phyloP scores from a whole-genome alignment of 2,888 invertebrate species.

The Xylota sylvarum region DNA sequence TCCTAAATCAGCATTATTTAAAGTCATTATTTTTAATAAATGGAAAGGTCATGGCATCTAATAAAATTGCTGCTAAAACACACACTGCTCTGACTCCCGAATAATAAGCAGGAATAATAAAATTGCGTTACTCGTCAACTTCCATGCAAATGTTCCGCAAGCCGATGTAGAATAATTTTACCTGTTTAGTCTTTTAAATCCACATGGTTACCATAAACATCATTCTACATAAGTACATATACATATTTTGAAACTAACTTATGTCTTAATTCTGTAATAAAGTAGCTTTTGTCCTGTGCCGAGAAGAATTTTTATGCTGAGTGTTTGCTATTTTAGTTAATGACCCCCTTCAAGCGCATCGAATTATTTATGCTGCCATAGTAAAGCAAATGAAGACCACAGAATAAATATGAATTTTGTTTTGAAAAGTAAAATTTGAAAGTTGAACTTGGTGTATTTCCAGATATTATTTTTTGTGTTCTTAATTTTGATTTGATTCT shows the following conservation, averaged over 20 bases:
- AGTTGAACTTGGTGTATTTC: background rate
- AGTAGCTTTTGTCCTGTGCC: background rate
- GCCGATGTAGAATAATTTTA: background rate
- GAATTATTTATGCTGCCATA: background rate
- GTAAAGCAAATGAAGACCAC: background rate
- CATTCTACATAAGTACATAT: background rate
- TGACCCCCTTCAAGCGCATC: background rate
- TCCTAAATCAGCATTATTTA: too few relatives aligned
- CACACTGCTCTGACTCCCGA: too few relatives aligned
- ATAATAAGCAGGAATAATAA: background rate
- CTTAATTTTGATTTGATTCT: too few relatives aligned
- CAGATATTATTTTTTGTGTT: too few relatives aligned
- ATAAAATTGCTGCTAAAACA: too few relatives aligned
- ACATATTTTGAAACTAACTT: background rate
- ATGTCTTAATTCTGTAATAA: background rate
- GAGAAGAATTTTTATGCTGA: background rate
- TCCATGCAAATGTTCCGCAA: background rate
- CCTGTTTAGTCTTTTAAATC: background rate
- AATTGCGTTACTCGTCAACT: background rate
- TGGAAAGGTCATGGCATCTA: too few relatives aligned
- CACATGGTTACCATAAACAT: background rate
- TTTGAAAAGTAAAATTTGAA: background rate
- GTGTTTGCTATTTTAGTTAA: background rate
- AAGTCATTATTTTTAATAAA: too few relatives aligned
- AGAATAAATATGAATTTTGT: background rate